phyloP scores from a whole-genome alignment of 2,888 invertebrate species.

The Drosophila merina region DNA sequence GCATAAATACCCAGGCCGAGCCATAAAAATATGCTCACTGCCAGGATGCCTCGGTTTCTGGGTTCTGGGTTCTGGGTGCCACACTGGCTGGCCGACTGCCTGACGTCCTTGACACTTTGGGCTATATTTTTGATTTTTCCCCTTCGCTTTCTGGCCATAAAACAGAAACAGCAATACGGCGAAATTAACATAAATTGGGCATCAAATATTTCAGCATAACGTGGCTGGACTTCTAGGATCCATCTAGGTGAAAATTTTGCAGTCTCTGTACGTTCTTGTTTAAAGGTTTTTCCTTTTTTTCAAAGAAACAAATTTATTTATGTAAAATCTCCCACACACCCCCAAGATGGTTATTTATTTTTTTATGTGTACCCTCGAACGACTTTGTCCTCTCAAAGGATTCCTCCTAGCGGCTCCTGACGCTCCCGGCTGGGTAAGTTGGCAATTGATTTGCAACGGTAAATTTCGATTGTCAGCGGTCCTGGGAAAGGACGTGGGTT shows the following conservation, averaged over 20 bases:
- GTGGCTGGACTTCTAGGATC: conserved; percentile 3
- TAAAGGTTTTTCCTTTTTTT: too few relatives aligned
- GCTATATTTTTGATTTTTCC: conserved; percentile 22
- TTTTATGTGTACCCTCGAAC: not conserved
- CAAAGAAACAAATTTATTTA: not conserved
- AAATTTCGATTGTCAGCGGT: conserved; percentile 69
- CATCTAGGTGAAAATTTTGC: not conserved
- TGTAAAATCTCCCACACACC: too few relatives aligned
- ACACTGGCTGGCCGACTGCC: conserved; percentile 1
- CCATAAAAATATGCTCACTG: conserved; percentile 64
- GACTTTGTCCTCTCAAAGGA: conserved; percentile 13
- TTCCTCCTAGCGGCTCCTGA: conserved; percentile 46
- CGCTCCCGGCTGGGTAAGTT: conserved; percentile 43
- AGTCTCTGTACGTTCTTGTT: too few relatives aligned
- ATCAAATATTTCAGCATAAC: conserved; percentile 61
- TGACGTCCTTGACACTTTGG: conserved; percentile 18
- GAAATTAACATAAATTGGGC: conserved; percentile 71
- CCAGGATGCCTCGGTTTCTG: conserved; percentile 6
- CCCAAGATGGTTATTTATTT: not conserved
- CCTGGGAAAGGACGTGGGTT: conserved; percentile 10
- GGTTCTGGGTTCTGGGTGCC: conserved; percentile 30
- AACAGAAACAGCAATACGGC: conserved; percentile 7
- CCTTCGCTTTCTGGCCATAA: conserved; percentile 55
- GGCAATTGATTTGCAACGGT: conserved; percentile 77
- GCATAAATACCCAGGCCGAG: conserved; percentile 60